phyloP scores from a whole-genome alignment of 2,888 invertebrate genomes.

The Erebia ligea region DNA sequence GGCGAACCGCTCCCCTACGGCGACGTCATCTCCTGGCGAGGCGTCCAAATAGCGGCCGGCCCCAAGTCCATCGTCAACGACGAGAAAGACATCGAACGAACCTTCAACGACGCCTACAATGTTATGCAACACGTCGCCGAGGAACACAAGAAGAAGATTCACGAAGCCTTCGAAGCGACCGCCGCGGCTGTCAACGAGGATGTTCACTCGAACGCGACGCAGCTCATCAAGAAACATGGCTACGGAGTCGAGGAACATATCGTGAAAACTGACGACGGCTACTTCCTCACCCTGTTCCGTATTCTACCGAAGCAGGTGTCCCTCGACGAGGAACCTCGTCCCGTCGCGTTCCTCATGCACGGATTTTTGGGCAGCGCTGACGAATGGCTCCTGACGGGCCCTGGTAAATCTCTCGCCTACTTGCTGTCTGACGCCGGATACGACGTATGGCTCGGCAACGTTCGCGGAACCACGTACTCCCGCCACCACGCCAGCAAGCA shows the following conservation, averaged over 20 bases:
- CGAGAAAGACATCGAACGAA: constrained; percentile 58
- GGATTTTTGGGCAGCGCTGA: constrained; percentile 87
- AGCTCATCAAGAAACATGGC: constrained; percentile 63
- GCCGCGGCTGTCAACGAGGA: constrained; percentile 51
- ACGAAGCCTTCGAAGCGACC: constrained; percentile 52
- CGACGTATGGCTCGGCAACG: constrained; percentile 77
- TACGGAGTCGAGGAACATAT: constrained; percentile 68
- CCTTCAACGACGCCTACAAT: constrained; percentile 63
- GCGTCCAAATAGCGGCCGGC: constrained; percentile 52
- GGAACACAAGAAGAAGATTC: constrained; percentile 59
- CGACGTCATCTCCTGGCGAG: constrained; percentile 56
- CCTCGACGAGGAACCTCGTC: constrained; percentile 48
- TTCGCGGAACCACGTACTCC: constrained; percentile 71
- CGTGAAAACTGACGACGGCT: constrained; percentile 72
- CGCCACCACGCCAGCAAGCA: constrained; percentile 66
- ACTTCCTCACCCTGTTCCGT: constrained; percentile 69
- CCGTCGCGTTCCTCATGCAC: constrained; percentile 83
- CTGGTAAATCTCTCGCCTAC: constrained; percentile 76
- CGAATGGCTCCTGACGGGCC: constrained; percentile 87
- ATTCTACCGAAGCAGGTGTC: constrained; percentile 59
- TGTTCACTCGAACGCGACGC: constrained; percentile 56
- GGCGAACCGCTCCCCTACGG: constrained; percentile 47
- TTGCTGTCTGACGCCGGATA: constrained; percentile 67
- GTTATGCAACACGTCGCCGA: constrained; percentile 59
- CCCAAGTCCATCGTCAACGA: constrained; percentile 48